Evolutionary conservation across 2,888 invertebrate species (phyloP), one percentile per base, ranked within the genome.

Genomic region (Mesoligia furuncula): DNA sequence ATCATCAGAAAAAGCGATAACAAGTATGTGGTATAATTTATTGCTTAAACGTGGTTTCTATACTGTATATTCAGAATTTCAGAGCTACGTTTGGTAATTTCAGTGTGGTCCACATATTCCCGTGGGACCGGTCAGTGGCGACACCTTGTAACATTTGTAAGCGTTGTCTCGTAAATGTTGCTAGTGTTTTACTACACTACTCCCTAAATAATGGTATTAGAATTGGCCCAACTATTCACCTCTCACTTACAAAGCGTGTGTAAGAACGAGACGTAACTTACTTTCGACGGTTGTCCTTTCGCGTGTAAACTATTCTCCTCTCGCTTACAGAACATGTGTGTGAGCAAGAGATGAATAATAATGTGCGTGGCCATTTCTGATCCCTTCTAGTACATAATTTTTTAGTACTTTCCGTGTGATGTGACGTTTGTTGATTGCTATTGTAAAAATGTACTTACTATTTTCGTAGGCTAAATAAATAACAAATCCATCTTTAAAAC

Each of bases 61-160:
- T 31, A 31, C 31, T 31, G 31, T 31, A 31, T 31, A 31, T 31
- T 31, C 31, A 3, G 31, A 31, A 31, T 31, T 31, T 36, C 31
- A 73, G 61, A 73, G 74, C 73, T 80, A 80, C 74, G 9, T 84
- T 83, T 88, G 81, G 66, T 82, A 70, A 88, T 95, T 96, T 89
- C 96, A 96, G 96, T 90, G 92, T 95, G 93, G 92, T 95, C 92
- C 94, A 95, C 89, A 89, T 95, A 87, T 95, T 94, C 86, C 94
- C 94, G 82, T 93, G 95, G 95, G 93, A 94, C 91, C 93, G 96
- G 95, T 96, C 95, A 95, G 95, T 96, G 93, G 93, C 91, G 93
- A 88, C 92, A 91, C 84, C 91, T 92, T 91, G 91, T 93, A 90
- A 88, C 80, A 90, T 91, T 94, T 91, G 95, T 95, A 95, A 95